Evolutionary conservation across 92 coral and sea anemone species (phyloP).

Genomic region (Heteractis magnifica): DNA sequence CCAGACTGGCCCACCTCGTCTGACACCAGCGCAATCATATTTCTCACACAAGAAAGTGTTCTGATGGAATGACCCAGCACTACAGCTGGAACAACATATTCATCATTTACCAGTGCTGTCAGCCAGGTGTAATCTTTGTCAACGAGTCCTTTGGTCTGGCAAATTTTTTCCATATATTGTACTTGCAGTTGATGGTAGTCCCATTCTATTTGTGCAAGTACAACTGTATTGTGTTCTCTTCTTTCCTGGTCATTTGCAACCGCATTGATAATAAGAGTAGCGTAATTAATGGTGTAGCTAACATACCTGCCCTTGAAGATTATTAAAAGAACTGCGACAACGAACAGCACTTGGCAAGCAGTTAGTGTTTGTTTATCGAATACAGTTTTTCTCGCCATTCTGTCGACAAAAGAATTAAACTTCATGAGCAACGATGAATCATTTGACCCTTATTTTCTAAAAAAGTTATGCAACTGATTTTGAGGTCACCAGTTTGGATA

Average conservation of each 20-base stretch:
- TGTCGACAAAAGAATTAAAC: neutral
- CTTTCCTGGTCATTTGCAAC: neutral
- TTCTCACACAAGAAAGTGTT: constrained; percentile 51
- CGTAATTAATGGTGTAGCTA: neutral
- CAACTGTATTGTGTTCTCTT: neutral
- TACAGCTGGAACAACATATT: constrained; percentile 38
- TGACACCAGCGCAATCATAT: constrained; percentile 46
- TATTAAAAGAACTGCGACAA: neutral
- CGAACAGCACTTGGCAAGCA: neutral
- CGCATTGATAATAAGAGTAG: neutral
- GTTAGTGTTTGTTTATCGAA: neutral
- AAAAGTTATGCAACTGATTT: no score
- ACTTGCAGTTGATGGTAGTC: neutral
- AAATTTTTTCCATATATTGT: constrained; percentile 2
- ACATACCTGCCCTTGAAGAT: neutral
- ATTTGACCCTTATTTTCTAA: no score
- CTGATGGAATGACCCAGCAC: constrained; percentile 56
- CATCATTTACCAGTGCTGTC: constrained; percentile 53
- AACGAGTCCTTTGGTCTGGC: neutral
- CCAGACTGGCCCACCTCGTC: constrained; percentile 14
- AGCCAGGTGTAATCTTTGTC: constrained; percentile 39
- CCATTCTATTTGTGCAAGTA: neutral
- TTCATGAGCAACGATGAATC: no score
- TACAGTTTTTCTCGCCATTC: no score
- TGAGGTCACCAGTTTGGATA: no score